phyloP scores from a whole-genome alignment of 2,113 vertebrate genomes.

The Alces alces region DNA sequence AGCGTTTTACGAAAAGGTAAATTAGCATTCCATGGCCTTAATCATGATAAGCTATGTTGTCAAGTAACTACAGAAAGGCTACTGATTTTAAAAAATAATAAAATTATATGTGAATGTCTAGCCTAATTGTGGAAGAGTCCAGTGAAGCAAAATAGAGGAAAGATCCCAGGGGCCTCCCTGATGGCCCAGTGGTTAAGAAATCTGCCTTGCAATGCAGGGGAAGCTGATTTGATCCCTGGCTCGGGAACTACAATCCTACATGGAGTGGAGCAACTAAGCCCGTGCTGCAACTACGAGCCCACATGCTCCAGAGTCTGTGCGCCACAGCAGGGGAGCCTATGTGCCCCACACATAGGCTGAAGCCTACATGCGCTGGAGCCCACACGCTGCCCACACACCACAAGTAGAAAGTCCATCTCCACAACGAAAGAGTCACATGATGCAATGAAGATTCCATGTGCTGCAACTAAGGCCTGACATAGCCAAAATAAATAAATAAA shows the following conservation, averaged over 20 bases:
- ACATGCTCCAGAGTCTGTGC: background rate
- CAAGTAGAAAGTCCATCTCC: background rate
- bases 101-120: background rate
- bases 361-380: background rate
- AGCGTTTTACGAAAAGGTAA: background rate
- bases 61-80: background rate
- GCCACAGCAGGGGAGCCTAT: background rate
- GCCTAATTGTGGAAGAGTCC: background rate
- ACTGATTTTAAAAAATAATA: background rate
- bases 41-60: background rate
- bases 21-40: background rate
- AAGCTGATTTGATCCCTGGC: background rate
- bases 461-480: background rate
- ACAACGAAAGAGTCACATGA: background rate
- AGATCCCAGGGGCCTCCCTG: background rate
- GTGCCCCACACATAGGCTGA: background rate
- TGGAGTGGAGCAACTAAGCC: background rate
- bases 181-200: background rate
- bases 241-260: background rate
- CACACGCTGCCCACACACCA: background rate
- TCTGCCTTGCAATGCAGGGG: background rate
- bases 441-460: background rate
- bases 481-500: background rate
- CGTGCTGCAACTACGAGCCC: accelerated
- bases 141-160: background rate